Evolutionary conservation across 2,888 invertebrate genomes (phyloP), one percentile per base, ranked within the genome.

Genomic region (Antitype chi): DNA sequence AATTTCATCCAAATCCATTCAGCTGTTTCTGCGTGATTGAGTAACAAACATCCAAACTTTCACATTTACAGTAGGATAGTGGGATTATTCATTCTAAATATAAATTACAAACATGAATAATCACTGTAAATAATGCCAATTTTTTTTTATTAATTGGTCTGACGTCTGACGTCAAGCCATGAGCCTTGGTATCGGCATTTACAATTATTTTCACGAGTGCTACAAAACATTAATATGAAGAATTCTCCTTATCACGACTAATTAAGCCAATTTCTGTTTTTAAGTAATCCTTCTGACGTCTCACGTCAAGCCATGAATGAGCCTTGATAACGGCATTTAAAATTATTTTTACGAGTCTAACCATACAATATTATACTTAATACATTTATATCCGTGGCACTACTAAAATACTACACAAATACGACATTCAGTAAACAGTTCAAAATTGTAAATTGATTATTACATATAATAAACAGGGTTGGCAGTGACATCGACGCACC

Each of bases 121-220:
- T 43, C 13, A 53, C 28, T n/a, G 25, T 28, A 43, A 55, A 43
- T 52, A 52, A 52, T 23, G 17, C 17, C 28, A 13, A n/a, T 32
- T 25, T 73, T 57, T 53, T 28, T 55, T n/a, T 8, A 25, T 6
- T 43, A 20, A 28, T n/a, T 47, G n/a, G 1, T 47, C 43, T 11
- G 43, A 47, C 43, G 43, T 47, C 43, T 47, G 43, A 32, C 43
- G 7, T 20, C 52, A 53, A 47, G n/a, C 55, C 38, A 28, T 43
- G 55, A 78, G 23, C 75, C 55, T 74, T 49, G 23, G 23, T 80
- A 49, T 15, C 47, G 17, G 23, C 17, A 38, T 57, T 63, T 64
- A 47, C n/a, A 64, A 74, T 72, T 20, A 55, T 25, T 38, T 38
- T 23, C 11, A 38, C 7, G 32, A 71, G 15, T 20, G 38, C 59